Conservation (phyloP, 2,888 invertebrate species). For the Ferdinandea cuprea region DNA sequence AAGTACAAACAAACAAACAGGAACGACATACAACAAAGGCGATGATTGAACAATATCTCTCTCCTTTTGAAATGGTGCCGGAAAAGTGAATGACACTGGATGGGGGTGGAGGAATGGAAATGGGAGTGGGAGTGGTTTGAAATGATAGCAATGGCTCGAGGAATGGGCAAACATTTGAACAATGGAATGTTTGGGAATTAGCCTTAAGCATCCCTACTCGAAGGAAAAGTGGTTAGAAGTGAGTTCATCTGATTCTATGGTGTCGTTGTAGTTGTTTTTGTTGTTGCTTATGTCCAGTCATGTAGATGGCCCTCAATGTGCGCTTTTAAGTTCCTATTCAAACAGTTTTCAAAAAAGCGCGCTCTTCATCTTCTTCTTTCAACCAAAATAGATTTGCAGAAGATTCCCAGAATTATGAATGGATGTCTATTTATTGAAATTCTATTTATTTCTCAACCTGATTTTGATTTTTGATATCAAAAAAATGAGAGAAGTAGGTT, state of each 20-base stretch:
- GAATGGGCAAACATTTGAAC: slow-evolving; percentile 66
- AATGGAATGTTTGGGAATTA: slow-evolving; percentile 70
- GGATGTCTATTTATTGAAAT: slow-evolving; percentile 15
- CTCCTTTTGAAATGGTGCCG: slow-evolving; percentile 45
- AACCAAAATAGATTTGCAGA: not conserved
- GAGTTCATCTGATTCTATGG: slow-evolving; percentile 64
- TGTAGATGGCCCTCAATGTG: slow-evolving; percentile 13
- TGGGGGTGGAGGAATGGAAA: too few species aligned
- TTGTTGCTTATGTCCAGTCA: slow-evolving; percentile 2
- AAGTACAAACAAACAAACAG: slow-evolving; percentile 51
- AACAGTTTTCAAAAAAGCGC: not conserved
- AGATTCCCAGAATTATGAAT: slow-evolving; percentile 12
- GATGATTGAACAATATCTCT: slow-evolving; percentile 68
- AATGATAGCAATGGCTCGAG: slow-evolving; percentile 41
- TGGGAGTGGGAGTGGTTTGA: not conserved
- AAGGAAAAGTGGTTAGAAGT: slow-evolving; percentile 53
- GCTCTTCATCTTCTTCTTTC: not conserved
- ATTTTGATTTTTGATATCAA: not conserved
- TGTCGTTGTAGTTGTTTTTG: slow-evolving; percentile 23
- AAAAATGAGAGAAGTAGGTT: not conserved
- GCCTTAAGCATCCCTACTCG: slow-evolving; percentile 61
- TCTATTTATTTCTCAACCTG: slow-evolving; percentile 10
- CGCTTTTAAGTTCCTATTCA: slow-evolving; percentile 44
- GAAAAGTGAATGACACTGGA: slow-evolving; percentile 26
- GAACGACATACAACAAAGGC: slow-evolving; percentile 44